These are phyloP conservation scores for human (Homo sapiens) DNA, from an alignment of 2,113 vertebrate genomes.

Conservation along the genomic window DNA sequence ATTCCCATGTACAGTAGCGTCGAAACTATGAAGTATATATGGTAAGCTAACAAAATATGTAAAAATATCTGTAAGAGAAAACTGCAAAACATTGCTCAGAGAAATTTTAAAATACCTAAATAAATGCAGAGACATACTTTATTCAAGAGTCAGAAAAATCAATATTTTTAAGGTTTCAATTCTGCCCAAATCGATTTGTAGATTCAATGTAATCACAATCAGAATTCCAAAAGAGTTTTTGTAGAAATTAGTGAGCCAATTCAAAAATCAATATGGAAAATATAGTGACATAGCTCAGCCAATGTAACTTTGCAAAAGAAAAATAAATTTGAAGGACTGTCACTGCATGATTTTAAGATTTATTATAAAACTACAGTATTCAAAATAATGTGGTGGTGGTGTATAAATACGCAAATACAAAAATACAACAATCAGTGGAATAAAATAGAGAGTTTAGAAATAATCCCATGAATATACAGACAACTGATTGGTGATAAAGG, in stretches of 20 bases:
- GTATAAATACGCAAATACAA: background rate
- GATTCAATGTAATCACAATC: background rate
- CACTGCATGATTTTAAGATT: background rate
- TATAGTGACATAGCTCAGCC: background rate
- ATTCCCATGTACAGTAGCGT: background rate
- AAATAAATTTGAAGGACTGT: background rate
- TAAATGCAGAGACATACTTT: background rate
- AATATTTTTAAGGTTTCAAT: background rate
- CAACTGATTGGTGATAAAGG: background rate
- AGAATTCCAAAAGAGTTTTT: background rate
- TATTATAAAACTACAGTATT: background rate
- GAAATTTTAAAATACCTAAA: background rate
- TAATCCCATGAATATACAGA: background rate
- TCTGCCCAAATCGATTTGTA: background rate
- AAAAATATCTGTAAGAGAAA: background rate
- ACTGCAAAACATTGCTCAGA: background rate
- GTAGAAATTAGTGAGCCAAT: background rate
- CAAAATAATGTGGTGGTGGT: background rate
- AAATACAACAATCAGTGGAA: background rate
- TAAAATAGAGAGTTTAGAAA: background rate
- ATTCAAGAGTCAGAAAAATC: background rate
- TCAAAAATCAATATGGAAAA: background rate
- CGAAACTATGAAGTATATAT: background rate
- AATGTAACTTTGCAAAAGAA: background rate
- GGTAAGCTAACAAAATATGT: slow-evolving; percentile 10